Base-by-base conservation (phyloP, 2,888 invertebrate genomes). In the Lasioglossum malachurum region DNA sequence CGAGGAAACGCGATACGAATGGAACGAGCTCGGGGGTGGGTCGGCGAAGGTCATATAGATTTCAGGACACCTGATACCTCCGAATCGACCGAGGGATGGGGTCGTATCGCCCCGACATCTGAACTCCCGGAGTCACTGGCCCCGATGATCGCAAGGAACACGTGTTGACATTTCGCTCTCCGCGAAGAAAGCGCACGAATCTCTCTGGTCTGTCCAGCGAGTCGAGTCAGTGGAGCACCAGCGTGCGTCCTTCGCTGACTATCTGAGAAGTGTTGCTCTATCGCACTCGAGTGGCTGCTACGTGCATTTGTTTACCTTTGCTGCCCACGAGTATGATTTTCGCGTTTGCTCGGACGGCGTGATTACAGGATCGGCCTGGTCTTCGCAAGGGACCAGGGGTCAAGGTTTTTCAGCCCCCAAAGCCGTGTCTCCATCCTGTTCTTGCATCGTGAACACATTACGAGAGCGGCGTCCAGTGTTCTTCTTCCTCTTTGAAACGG, bases 41-140 rank as follows among this genome's bases (percentile, higher is more conserved):
- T 85, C 75, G 72, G 44, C 79, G 79, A 85, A 85, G 85, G 85
- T 79, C 84, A 85, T 85, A 85, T 85, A 85, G 85, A 85, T 85
- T 85, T 85, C 85, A 84, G 79, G 85, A 85, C 84, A 85, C 75
- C 85, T 60, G 85, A 85, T 79, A 85, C 85, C 79, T 57, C 35
- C 38, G 71, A 75, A 78, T 79, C 85, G 79, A 46, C 64, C 41
- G 74, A 83, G 77, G 84, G 84, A 75, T 84, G 79, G 78, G 44
- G 74, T 8, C 44, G 72, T 74, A 76, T 76, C 83, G 49, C 49
- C 27, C 64, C 75, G 80, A 69, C 75, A 74, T 80, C 79, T 74
- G 46, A 67, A 80, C 80, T 72, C 82, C 44, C 12, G 27, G 57
- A 60, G 27, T 41, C 60, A 77, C 67, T 64, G 75, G 78, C 75